Conservation (phyloP, 2,797 vertebrate genomes). For the Enteromius anoplus region DNA sequence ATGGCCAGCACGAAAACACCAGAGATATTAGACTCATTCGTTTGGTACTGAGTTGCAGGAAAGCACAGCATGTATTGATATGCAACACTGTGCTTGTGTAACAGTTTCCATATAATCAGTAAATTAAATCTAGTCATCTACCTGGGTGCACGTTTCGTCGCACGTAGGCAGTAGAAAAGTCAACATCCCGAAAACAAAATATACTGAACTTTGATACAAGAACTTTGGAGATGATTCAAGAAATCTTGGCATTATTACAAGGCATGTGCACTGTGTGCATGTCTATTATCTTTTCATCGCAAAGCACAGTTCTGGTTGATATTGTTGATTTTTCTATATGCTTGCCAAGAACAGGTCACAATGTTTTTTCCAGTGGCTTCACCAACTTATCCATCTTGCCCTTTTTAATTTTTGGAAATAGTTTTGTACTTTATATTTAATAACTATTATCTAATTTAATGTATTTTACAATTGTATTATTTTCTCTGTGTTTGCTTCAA, state of each 20-base stretch:
- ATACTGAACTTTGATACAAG: slow-evolving; percentile 43
- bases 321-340: neutral
- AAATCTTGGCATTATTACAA: slow-evolving; percentile 18
- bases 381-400: neutral
- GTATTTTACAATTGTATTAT: neutral
- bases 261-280: neutral
- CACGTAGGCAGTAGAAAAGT: slow-evolving; percentile 37
- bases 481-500: neutral
- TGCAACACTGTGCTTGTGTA: neutral
- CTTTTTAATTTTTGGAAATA: neutral
- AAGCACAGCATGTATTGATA: neutral
- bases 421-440: neutral
- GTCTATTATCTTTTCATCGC: neutral
- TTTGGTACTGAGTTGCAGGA: neutral
- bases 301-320: neutral
- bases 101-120: neutral
- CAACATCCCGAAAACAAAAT: slow-evolving; percentile 46
- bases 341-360: neutral
- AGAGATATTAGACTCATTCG: neutral
- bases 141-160: slow-evolving; percentile 28
- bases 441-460: neutral
- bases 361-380: neutral
- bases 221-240: slow-evolving; percentile 21
- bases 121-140: neutral
- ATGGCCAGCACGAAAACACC: slow-evolving; percentile 49